These are phyloP conservation scores for Xyrauchen texanus DNA, from an alignment of 2,113 vertebrate species.

Conservation along the genomic window DNA sequence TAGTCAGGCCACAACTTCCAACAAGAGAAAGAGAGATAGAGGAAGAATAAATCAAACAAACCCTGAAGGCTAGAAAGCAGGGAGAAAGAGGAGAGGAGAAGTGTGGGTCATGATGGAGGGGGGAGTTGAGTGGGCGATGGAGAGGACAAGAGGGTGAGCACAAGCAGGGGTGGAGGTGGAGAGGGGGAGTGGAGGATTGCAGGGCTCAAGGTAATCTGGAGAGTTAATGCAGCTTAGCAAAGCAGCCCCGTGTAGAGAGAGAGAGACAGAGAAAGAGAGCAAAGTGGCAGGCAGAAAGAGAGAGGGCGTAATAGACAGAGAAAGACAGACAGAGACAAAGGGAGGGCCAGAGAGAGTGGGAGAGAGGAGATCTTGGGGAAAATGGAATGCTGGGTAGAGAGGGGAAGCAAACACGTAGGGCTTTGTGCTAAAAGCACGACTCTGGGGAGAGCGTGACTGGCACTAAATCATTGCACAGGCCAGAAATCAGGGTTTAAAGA, in stretches of 20 bases:
- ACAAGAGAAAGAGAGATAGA: slow-evolving; percentile 54
- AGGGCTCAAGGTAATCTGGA: slow-evolving; percentile 78
- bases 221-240: slow-evolving; percentile 80
- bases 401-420: slow-evolving; percentile 80
- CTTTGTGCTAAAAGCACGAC: slow-evolving; percentile 82
- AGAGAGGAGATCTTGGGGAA: slow-evolving; percentile 76
- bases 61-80: slow-evolving; percentile 60
- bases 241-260: slow-evolving; percentile 45
- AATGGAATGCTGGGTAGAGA: slow-evolving; percentile 87
- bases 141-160: slow-evolving; percentile 61
- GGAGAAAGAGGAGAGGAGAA: slow-evolving; percentile 59
- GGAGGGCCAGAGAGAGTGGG: slow-evolving; percentile 10
- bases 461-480: slow-evolving; percentile 71
- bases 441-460: slow-evolving; percentile 73
- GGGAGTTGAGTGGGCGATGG: slow-evolving; percentile 62
- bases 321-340: slow-evolving; percentile 43
- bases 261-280: slow-evolving; percentile 32
- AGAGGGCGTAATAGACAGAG: slow-evolving; percentile 28
- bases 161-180: slow-evolving; percentile 54
- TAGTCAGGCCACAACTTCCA: slow-evolving; percentile 76
- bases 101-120: slow-evolving; percentile 61
- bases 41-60: slow-evolving; percentile 60
- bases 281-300: slow-evolving; percentile 51
- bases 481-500: slow-evolving; percentile 60
- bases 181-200: slow-evolving; percentile 71